These are phyloP conservation scores for Ephialtes manifestator DNA, from an alignment of 2,888 invertebrate species.

Conservation along the genomic window DNA sequence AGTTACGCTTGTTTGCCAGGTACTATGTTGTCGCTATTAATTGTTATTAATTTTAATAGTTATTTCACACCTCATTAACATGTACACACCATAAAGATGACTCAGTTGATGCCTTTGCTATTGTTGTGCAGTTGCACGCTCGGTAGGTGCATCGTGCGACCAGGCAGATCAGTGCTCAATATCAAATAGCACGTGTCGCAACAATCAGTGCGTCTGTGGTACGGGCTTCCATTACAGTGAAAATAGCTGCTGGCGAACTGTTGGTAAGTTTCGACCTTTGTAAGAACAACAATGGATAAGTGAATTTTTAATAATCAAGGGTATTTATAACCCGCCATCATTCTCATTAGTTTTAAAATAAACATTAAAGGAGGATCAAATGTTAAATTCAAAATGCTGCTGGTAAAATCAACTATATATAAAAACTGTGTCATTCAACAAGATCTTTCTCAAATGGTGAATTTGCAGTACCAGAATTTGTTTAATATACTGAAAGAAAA, in stretches of 20 bases:
- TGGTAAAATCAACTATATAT: too few species aligned
- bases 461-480: too few species aligned
- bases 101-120: neutral
- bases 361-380: too few species aligned
- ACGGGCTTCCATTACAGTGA: conserved; percentile 45
- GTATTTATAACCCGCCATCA: neutral
- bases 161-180: conserved; percentile 74
- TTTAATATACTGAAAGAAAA: too few species aligned
- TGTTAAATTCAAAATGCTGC: too few species aligned
- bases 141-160: conserved; percentile 68
- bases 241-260: conserved; percentile 1
- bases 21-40: conserved; percentile 56
- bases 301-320: neutral
- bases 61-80: neutral
- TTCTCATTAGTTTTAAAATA: too few species aligned
- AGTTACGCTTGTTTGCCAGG: conserved; percentile 72
- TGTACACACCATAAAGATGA: neutral
- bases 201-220: conserved; percentile 76
- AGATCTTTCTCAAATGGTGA: too few species aligned
- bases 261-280: neutral
- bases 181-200: conserved; percentile 71
- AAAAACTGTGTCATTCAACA: too few species aligned
- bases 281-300: neutral
- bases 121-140: neutral
- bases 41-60: neutral